Evolutionary conservation across 2,113 vertebrate genomes (phyloP).

Genomic region (Astatotilapia flaviijosephi): DNA sequence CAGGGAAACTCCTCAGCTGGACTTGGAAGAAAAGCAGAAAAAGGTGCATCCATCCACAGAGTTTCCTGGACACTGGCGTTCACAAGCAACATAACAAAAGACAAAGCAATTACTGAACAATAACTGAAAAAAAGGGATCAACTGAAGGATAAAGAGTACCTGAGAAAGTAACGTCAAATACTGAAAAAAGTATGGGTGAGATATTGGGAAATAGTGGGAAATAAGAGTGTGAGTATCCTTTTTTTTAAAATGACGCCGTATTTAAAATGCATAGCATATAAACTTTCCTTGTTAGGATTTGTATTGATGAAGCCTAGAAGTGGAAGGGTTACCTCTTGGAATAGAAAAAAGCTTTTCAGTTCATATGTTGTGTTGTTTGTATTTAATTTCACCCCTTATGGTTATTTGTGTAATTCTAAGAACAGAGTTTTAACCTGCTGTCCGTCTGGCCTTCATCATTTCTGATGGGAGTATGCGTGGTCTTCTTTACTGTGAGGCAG

Average conservation of each 20-base stretch:
- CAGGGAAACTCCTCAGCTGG: not conserved
- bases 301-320: not conserved
- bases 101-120: not conserved
- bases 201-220: not conserved
- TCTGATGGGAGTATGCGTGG: not conserved
- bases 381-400: rapidly evolving
- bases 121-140: not conserved
- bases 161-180: not conserved
- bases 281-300: not conserved
- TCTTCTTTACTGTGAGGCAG: not conserved
- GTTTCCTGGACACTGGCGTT: not conserved
- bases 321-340: not conserved
- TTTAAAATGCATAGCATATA: not conserved
- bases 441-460: not conserved
- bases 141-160: not conserved
- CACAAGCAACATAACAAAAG: not conserved
- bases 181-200: not conserved
- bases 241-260: rapidly evolving
- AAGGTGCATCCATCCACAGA: not conserved
- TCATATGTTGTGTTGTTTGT: rapidly evolving
- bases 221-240: not conserved
- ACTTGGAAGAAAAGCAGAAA: not conserved
- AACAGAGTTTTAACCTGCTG: not conserved
- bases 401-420: not conserved
- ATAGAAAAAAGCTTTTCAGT: rapidly evolving